These are phyloP conservation scores for Aphyosemion australe DNA, from an alignment of 2,113 vertebrate species.

Conservation along the genomic window DNA sequence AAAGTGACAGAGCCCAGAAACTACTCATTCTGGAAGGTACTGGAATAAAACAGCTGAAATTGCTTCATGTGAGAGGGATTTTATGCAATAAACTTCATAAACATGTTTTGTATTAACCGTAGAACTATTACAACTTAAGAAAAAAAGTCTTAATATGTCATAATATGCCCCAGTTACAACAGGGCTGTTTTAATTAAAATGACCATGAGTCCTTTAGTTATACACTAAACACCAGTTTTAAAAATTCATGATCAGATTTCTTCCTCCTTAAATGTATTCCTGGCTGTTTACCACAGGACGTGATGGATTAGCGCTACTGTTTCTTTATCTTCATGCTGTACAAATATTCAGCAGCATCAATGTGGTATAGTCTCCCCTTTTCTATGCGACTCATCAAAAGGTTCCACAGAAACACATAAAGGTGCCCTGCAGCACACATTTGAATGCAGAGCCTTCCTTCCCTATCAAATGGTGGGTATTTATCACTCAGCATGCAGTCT, in stretches of 20 bases:
- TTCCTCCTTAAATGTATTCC: not conserved
- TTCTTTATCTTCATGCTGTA: no score
- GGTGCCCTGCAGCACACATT: slow-evolving; percentile 65
- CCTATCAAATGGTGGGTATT: slow-evolving; percentile 71
- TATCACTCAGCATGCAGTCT: slow-evolving; percentile 72
- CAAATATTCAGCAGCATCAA: slow-evolving; percentile 16
- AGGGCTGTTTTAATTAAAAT: not conserved
- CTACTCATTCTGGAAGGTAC: no score
- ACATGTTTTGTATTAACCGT: no score
- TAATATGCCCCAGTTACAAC: no score
- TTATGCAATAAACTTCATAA: no score
- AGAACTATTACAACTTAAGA: no score
- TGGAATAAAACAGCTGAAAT: no score
- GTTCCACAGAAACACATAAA: slow-evolving; percentile 57
- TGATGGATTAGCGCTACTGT: no score
- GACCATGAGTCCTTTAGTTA: not conserved
- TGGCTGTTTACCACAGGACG: not conserved
- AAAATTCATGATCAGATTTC: not conserved
- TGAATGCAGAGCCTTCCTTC: slow-evolving; percentile 60
- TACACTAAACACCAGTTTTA: slow-evolving; percentile 1
- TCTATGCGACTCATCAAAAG: slow-evolving; percentile 41
- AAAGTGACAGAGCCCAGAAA: no score
- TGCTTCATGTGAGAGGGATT: no score
- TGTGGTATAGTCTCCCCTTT: slow-evolving; percentile 19
- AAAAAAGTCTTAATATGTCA: no score